These are phyloP conservation scores for Halictus rubicundus DNA, from an alignment of 1,140 invertebrate genomes.

Conservation along the genomic window DNA sequence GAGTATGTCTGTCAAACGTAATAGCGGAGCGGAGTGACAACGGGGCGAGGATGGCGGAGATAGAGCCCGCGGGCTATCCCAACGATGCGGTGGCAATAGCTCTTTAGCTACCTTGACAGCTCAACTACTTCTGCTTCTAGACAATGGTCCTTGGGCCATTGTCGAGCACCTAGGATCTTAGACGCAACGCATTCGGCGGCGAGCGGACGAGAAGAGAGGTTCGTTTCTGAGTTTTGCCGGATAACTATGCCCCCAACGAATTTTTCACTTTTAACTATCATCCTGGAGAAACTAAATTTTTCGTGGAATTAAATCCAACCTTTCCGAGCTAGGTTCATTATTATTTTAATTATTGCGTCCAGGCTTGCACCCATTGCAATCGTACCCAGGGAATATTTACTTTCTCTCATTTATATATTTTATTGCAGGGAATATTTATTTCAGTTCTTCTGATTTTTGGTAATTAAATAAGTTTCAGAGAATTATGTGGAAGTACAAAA, in stretches of 20 bases:
- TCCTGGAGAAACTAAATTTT: too few relatives aligned
- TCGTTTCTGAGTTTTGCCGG: not conserved
- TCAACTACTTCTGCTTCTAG: not conserved
- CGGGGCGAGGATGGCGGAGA: not conserved
- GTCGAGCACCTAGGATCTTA: not conserved
- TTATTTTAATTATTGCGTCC: too few relatives aligned
- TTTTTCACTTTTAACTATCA: not conserved
- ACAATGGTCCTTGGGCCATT: not conserved
- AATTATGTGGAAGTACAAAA: too few relatives aligned
- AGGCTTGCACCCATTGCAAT: too few relatives aligned
- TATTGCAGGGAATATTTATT: too few relatives aligned
- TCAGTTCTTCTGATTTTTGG: too few relatives aligned
- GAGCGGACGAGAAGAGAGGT: slow-evolving; percentile 5
- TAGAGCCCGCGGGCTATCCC: slow-evolving; percentile 5
- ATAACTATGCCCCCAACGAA: not conserved
- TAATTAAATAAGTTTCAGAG: too few relatives aligned
- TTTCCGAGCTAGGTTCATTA: too few relatives aligned
- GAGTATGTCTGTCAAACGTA: not conserved
- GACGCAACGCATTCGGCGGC: not conserved
- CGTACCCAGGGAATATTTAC: too few relatives aligned
- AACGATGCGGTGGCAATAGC: slow-evolving; percentile 1
- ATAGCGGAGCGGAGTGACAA: not conserved
- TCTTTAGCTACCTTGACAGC: not conserved
- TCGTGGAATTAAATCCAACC: too few relatives aligned
- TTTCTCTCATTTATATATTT: too few relatives aligned